These are phyloP conservation scores for Marisa cornuarietis DNA, from an alignment of 1,140 invertebrate genomes.

Conservation along the genomic window DNA sequence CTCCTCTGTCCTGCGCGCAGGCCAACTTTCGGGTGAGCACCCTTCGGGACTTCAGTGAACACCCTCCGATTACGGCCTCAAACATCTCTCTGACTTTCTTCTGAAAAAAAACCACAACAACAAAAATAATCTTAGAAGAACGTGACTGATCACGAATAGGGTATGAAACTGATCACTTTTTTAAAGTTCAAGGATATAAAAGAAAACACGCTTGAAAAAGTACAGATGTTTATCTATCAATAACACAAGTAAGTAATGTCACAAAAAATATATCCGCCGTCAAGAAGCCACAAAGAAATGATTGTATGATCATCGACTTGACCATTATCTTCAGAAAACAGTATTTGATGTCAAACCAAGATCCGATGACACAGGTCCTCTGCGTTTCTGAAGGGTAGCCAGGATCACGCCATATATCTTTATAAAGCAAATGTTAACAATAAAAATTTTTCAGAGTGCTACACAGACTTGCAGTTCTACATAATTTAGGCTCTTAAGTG, in stretches of 20 bases:
- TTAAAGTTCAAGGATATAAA: neutral
- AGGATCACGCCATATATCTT: too few species aligned
- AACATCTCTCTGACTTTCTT: constrained; percentile 18
- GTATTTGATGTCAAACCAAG: too few species aligned
- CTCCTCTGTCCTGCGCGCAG: constrained; percentile 49
- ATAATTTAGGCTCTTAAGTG: too few species aligned
- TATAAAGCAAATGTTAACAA: too few species aligned
- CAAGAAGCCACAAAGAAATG: too few species aligned
- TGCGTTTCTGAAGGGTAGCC: too few species aligned
- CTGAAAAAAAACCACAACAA: neutral
- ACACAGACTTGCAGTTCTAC: too few species aligned
- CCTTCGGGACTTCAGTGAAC: constrained; percentile 25
- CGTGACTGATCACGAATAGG: neutral
- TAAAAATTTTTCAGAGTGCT: too few species aligned
- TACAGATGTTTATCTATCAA: neutral
- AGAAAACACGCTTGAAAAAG: neutral
- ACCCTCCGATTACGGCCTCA: constrained; percentile 14
- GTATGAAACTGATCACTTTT: neutral
- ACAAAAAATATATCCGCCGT: too few species aligned
- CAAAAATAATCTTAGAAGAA: neutral
- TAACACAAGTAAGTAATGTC: neutral
- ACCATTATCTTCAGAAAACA: too few species aligned
- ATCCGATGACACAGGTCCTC: too few species aligned
- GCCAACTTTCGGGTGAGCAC: constrained; percentile 44
- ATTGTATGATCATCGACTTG: too few species aligned